Conservation (phyloP, 2,888 invertebrate species). For the Mesorhabditis spiculigera region DNA sequence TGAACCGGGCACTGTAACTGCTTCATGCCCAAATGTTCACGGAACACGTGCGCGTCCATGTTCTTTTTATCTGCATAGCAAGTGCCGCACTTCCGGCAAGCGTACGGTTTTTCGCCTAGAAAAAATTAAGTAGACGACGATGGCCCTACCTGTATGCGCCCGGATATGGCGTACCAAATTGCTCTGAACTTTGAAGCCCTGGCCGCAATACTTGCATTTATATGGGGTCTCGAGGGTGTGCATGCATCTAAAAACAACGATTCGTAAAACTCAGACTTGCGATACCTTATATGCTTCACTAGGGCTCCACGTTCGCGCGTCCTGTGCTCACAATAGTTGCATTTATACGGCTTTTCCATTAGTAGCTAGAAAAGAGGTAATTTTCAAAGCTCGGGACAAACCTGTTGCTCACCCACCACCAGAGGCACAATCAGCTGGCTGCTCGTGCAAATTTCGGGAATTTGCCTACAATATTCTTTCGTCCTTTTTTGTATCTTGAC, state of each 20-base stretch:
- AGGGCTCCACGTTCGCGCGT: slow-evolving; percentile 41
- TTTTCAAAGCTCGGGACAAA: background rate
- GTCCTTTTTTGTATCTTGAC: no score
- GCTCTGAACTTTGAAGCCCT: slow-evolving; percentile 47
- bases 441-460: no score
- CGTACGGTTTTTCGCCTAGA: slow-evolving; percentile 49
- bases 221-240: slow-evolving; percentile 50
- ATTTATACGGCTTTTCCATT: slow-evolving; percentile 44
- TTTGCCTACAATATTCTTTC: no score
- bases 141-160: slow-evolving; percentile 38
- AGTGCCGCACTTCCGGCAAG: slow-evolving; percentile 45
- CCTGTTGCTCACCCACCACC: no score
- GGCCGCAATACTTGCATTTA: slow-evolving; percentile 34
- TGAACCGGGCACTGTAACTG: slow-evolving; percentile 25
- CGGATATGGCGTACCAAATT: slow-evolving; percentile 45
- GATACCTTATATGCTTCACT: slow-evolving; percentile 41
- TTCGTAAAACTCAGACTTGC: background rate
- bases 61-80: slow-evolving; percentile 53
- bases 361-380: slow-evolving; percentile 12
- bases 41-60: slow-evolving; percentile 50
- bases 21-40: slow-evolving; percentile 39
- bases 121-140: background rate
- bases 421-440: no score
- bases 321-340: slow-evolving; percentile 42
- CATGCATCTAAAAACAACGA: slow-evolving; percentile 27